Conservation (phyloP, 2,888 invertebrate species). For the Sarcophaga carnaria region DNA sequence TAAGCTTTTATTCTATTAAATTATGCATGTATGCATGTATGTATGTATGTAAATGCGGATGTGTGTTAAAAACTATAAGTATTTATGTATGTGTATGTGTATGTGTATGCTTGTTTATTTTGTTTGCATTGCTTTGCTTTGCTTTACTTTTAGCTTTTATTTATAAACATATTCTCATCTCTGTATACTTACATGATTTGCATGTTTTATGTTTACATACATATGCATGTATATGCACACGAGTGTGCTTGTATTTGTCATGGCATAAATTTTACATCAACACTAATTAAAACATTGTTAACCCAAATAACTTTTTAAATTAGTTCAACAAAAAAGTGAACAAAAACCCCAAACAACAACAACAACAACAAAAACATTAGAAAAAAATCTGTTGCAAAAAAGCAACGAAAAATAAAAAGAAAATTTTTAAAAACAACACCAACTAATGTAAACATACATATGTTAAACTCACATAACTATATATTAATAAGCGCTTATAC, state of each 20-base stretch:
- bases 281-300: conserved; percentile 70
- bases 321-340: conserved; percentile 42
- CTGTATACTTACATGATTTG: neutral
- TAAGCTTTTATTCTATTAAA: neutral
- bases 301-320: conserved; percentile 67
- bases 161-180: neutral
- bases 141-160: neutral
- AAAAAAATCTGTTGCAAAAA: too few species aligned
- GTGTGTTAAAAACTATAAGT: conserved; percentile 1
- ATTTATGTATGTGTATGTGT: neutral
- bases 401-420: conserved; percentile 26
- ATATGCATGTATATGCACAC: neutral
- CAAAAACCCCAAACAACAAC: neutral
- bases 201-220: conserved; percentile 3
- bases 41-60: neutral
- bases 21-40: neutral
- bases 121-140: neutral
- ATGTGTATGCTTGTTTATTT: neutral
- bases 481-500: conserved; percentile 1
- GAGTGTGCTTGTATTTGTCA: conserved; percentile 29
- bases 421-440: conserved; percentile 14
- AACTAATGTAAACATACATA: conserved; percentile 61
- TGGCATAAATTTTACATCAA: conserved; percentile 64
- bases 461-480: conserved; percentile 41
- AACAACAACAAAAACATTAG: too few species aligned